Percentiles rank a stretch among this genome's conserved stretches.
Conservation (phyloP, 1,140 invertebrate species). For the Hormaphis cornu region DNA sequence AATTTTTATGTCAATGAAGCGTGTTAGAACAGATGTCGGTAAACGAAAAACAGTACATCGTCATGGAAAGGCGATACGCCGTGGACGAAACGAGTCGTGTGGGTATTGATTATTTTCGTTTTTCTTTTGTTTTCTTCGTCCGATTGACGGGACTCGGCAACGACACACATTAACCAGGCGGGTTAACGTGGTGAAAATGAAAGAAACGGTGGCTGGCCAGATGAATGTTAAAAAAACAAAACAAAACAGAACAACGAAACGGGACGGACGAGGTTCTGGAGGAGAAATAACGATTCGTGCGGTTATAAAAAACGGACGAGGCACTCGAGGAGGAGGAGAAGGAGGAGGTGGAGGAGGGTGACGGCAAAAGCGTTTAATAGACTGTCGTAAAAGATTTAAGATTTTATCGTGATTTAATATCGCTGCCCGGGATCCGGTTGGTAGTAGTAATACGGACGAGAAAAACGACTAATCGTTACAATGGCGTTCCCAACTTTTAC, state of each 20-base stretch:
- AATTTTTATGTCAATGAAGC: no score
- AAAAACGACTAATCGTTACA: constrained; percentile 23
- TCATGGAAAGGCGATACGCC: not conserved
- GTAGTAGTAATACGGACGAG: not conserved
- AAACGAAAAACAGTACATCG: constrained; percentile 13
- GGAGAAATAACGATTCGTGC: constrained; percentile 22
- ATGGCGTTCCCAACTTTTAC: constrained; percentile 11
- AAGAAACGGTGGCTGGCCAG: not conserved
- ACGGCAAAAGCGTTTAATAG: constrained; percentile 18
- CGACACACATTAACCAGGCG: not conserved
- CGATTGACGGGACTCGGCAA: not conserved
- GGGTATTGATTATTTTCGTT: constrained; percentile 25
- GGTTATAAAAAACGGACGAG: constrained; percentile 12
- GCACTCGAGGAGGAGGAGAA: no score
- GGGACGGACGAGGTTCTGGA: not conserved
- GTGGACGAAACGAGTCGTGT: not conserved
- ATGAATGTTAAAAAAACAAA: not conserved
- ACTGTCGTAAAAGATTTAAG: constrained; percentile 26
- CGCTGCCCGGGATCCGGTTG: not conserved
- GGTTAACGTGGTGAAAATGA: not conserved
- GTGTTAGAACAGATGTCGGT: not conserved
- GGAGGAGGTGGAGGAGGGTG: not conserved
- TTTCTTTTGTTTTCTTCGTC: constrained; percentile 12
- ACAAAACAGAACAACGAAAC: not conserved
- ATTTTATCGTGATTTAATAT: constrained; percentile 31